Base-by-base conservation (phyloP, 2,888 invertebrate genomes). In the Papilio protenor region DNA sequence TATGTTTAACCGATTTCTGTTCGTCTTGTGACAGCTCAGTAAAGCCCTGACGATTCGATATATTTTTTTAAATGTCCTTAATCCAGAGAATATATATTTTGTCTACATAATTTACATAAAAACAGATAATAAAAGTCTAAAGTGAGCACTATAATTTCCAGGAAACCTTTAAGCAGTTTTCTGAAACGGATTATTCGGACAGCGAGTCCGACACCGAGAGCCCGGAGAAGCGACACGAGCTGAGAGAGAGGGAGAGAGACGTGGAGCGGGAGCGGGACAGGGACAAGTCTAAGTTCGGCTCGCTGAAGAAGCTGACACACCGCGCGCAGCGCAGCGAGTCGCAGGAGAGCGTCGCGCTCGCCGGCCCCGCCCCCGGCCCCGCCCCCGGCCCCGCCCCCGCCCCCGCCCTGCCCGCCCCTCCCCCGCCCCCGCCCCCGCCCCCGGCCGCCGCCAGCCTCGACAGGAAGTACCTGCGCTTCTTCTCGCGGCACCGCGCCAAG, bases 291-390 rank as follows among this genome's bases (percentile, higher is more conserved):
- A 49, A 96, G 87, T 96, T 97, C 85, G 96, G 97, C 0, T 97
- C 97, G 0, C 87, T 97, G 78, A 97, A 97, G 85, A 97, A 97
- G 88, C 95, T 96, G 78, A 94, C 96, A 11, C 95, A 94, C 40
- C 91, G 94, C 78, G 92, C 95, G 88, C 91, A 90, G 79, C 88
- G 89, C 82, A 92, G 88, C 84, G 91, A 92, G 84, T 90, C 91
- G 74, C 86, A 86, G 79, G 95, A 95, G 85, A 91, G 92, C 82
- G 96, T 95, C 12, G 83, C 86, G 79, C 91, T 87, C 95, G 79
- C 89, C n/a, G n/a, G n/a, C 14, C 85, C 91, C 80, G 95, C 89
- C 14, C 86, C 91, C 80, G 95, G 16, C 52, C 18, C 52, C 18
- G 52, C 12, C 14, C 49, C 14, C 49, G 12, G 12, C 49, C 49